Conservation (phyloP, 1,140 invertebrate genomes). For the Rhizoglyphus robini region DNA sequence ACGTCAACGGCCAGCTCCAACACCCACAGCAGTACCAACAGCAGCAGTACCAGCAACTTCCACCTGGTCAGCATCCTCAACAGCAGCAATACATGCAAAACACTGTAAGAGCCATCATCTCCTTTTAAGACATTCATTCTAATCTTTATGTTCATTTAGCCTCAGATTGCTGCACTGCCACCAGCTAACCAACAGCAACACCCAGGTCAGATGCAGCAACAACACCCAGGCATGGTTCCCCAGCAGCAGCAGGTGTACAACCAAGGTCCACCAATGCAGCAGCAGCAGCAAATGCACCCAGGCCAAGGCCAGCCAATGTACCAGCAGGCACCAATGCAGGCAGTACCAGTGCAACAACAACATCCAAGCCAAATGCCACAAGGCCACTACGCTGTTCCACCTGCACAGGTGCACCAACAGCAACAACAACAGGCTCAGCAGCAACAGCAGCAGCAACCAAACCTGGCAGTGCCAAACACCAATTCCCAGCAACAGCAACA, state of each 20-base stretch:
- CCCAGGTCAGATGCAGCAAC: constrained; percentile 25
- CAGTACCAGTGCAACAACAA: constrained; percentile 19
- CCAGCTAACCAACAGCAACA: constrained; percentile 17
- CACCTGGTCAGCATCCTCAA: constrained; percentile 17
- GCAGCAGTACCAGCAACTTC: constrained; percentile 22
- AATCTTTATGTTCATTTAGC: too few species aligned
- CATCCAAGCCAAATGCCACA: constrained; percentile 19
- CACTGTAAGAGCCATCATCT: too few species aligned
- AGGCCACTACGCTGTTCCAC: constrained; percentile 11
- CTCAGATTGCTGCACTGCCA: too few species aligned
- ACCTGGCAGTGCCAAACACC: neutral
- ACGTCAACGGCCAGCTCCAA: constrained; percentile 20
- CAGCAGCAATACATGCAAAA: neutral
- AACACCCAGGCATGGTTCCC: constrained; percentile 4
- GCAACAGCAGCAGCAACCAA: constrained; percentile 11
- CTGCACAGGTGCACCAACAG: constrained; percentile 18
- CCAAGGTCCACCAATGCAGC: too few species aligned
- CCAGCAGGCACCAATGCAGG: too few species aligned
- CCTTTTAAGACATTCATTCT: too few species aligned
- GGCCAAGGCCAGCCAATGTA: neutral
- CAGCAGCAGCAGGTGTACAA: constrained; percentile 20
- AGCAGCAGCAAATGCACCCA: neutral
- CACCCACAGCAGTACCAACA: constrained; percentile 23
- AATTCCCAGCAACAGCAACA: neutral
- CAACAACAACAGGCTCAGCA: constrained; percentile 22